Conservation (phyloP, 2,113 vertebrate genomes). For the Neoarius graeffei region DNA sequence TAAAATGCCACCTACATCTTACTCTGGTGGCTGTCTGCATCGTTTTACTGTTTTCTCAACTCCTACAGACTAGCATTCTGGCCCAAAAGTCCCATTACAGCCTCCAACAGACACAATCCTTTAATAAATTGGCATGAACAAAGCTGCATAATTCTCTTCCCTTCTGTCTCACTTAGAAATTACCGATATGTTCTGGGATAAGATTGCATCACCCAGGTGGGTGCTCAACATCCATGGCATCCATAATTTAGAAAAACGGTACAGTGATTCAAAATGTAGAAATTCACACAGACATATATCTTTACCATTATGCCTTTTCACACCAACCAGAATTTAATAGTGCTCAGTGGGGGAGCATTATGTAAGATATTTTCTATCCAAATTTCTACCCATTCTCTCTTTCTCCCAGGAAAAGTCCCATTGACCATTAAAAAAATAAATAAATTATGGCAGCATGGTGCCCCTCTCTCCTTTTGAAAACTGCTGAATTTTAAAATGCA, state of each 20-base stretch:
- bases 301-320: background rate
- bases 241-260: constrained; percentile 9
- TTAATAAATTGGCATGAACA: constrained; percentile 29
- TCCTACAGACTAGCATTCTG: constrained; percentile 33
- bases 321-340: background rate
- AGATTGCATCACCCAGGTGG: constrained; percentile 26
- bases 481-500: background rate
- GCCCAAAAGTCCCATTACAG: constrained; percentile 25
- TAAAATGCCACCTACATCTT: constrained; percentile 28
- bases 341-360: background rate
- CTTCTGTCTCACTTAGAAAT: background rate
- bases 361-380: constrained; percentile 20
- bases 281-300: constrained; percentile 6
- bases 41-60: constrained; percentile 22
- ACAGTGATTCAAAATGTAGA: background rate
- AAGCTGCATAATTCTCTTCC: constrained; percentile 11
- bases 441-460: background rate
- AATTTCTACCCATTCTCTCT: background rate
- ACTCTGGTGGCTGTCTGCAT: constrained; percentile 15
- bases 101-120: constrained; percentile 20
- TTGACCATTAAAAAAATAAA: background rate
- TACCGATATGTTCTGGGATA: background rate
- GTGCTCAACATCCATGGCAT: constrained; percentile 4
- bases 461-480: background rate
- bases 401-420: background rate